Base-by-base conservation (phyloP, 2,888 invertebrate species). In the Ferrisia virgata region DNA sequence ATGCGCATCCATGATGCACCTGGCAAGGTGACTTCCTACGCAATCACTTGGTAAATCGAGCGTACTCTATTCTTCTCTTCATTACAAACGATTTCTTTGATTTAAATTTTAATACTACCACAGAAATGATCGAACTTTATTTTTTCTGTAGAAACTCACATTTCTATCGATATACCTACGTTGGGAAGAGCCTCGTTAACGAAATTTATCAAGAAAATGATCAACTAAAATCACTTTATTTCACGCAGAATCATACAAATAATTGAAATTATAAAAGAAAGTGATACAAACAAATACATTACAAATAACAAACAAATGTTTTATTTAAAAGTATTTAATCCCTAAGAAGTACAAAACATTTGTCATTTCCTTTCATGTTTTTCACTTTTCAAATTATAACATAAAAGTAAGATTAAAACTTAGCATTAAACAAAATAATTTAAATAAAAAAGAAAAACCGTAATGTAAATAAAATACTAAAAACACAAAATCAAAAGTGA, bases 191-290 rank as follows among this genome's bases (percentile, higher is more conserved):
- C n/a, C n/a, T n/a, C n/a, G n/a, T n/a, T n/a, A n/a, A n/a, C n/a
- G n/a, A 39, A 39, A 64, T 64, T 64, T 25, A 64, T 64, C 58
- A 64, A 64, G 58, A 28, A 9, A 47, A 11, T 31, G n/a, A 72
- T 82, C 82, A 82, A 82, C 82, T 82, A 72, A 82, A 82, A 82
- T 82, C 82, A 82, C 82, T 82, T 82, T 82, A 82, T 82, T 82
- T 82, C 72, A 82, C 82, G 82, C 82, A 82, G 82, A 82, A 82
- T 82, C 72, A 40, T 82, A 82, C 82, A 82, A 82, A 82, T 82
- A 82, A 72, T 82, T 82, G 82, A 82, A 82, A 82, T 82, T 82
- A 82, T 82, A 82, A 82, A 82, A 82, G 82, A 82, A 82, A 82
- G 82, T 82, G 82, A 82, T 82, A 82, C 82, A 82, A 82, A 82